Evolutionary conservation across 2,113 vertebrate genomes (phyloP), one percentile per base, ranked within the genome.

Genomic region (Phylloscopus trochilus): DNA sequence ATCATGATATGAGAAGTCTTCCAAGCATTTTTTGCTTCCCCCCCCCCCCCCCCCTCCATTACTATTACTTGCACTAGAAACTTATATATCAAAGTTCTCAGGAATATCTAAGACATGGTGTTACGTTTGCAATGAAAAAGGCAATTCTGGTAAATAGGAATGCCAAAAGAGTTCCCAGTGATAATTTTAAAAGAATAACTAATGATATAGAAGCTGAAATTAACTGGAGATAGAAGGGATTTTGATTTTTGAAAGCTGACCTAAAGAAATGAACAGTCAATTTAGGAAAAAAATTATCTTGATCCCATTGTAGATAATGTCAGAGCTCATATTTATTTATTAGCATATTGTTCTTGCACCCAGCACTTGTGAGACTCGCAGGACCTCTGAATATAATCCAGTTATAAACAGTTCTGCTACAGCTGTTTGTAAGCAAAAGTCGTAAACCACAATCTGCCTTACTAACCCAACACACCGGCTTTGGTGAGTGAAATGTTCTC

Each of bases 41-140:
- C 15, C 33, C 13, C 0, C 18, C 21, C 15, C 33, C 13, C 0
- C 1, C 23, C 2, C 15, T 28, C 9, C 24, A 5, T 41, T 70
- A 66, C 56, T 81, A 70, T 33, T 13, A 20, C 21, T 60, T 69
- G 28, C 3, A 4, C 15, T 66, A 58, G 20, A 62, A 85, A 76
- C 15, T 59, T 58, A 0, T 8, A 37, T 81, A 63, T 92, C 16
- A 55, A 52, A 80, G 11, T 83, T 86, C 59, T 87, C 51, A 68
- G 37, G 46, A 91, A 58, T 60, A 15, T 39, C 33, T 66, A 72
- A 82, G 58, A 37, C 24, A 19, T 3, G 3, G 19, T 73, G n/a
- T 43, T 79, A 75, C 22, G 80, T 86, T 77, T 47, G 13, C 55
- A 77, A 17, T 39, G 21, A 69, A 37, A 67, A 92, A 83, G 18